A percentile compares a stretch with the other conserved stretches of the same genome.
These are phyloP conservation scores for Eristalinus aeneus DNA, from an alignment of 2,888 invertebrate genomes.

Conservation along the genomic window DNA sequence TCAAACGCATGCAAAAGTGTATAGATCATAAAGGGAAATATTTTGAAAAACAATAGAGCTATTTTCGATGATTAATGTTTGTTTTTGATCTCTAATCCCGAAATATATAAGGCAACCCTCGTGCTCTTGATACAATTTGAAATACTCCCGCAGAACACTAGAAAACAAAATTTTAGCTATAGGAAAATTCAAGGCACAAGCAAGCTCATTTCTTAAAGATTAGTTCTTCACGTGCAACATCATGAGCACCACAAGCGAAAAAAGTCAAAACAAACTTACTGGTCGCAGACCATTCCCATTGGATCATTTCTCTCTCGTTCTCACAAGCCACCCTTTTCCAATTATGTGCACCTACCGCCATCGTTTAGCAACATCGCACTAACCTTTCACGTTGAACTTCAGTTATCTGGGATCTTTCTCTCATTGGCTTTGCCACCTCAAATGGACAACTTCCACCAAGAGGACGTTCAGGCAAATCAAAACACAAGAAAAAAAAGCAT, in stretches of 20 bases:
- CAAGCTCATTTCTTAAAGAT: background rate
- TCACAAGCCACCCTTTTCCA: constrained; percentile 56
- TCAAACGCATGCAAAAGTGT: no score
- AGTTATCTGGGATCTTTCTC: constrained; percentile 63
- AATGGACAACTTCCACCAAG: constrained; percentile 49
- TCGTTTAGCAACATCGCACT: constrained; percentile 34
- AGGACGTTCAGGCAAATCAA: background rate
- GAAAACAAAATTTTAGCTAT: no score
- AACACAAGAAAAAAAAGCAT: constrained; percentile 4
- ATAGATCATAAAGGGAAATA: no score
- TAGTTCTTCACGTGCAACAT: background rate
- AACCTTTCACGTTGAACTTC: constrained; percentile 59
- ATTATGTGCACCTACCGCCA: constrained; percentile 28
- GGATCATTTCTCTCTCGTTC: background rate
- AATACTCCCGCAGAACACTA: no score
- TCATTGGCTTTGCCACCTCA: constrained; percentile 65
- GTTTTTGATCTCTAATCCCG: no score
- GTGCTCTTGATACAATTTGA: no score
- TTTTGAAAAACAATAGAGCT: no score
- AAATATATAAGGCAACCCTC: no score
- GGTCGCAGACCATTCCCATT: background rate
- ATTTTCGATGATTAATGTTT: no score
- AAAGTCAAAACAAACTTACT: background rate
- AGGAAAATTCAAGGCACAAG: background rate
- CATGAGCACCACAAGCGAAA: background rate